These are phyloP conservation scores for Popillia japonica DNA, from an alignment of 1,140 invertebrate genomes.

Conservation along the genomic window DNA sequence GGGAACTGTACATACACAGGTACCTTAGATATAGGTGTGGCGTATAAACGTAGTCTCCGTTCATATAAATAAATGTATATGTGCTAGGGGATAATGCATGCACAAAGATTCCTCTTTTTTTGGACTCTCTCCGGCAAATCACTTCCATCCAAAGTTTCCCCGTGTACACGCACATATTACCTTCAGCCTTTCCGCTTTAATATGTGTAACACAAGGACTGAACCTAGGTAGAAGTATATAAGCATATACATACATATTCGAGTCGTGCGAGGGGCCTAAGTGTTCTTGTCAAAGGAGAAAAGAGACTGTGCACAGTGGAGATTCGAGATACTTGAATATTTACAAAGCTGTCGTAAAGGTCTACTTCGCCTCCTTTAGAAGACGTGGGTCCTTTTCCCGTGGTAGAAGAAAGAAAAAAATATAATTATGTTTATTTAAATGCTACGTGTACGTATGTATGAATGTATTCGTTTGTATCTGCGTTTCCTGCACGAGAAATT, in stretches of 20 bases:
- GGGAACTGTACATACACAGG: neutral
- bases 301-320: neutral
- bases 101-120: neutral
- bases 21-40: neutral
- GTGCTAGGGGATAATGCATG: neutral
- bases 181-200: neutral
- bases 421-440: slow-evolving; percentile 12
- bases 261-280: neutral
- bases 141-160: neutral
- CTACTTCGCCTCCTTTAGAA: neutral
- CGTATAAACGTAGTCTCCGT: neutral
- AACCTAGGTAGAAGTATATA: neutral
- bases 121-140: neutral
- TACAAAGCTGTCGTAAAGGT: slow-evolving; percentile 18
- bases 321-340: slow-evolving; percentile 11
- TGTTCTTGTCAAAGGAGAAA: slow-evolving; percentile 2
- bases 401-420: neutral
- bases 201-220: neutral
- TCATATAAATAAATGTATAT: neutral
- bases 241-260: neutral
- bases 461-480: neutral
- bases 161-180: neutral
- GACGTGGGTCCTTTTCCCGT: neutral
- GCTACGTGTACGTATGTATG: neutral
- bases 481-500: neutral